Conservation (phyloP, 2,113 vertebrate genomes). For the Sakesphorus luctuosus region DNA sequence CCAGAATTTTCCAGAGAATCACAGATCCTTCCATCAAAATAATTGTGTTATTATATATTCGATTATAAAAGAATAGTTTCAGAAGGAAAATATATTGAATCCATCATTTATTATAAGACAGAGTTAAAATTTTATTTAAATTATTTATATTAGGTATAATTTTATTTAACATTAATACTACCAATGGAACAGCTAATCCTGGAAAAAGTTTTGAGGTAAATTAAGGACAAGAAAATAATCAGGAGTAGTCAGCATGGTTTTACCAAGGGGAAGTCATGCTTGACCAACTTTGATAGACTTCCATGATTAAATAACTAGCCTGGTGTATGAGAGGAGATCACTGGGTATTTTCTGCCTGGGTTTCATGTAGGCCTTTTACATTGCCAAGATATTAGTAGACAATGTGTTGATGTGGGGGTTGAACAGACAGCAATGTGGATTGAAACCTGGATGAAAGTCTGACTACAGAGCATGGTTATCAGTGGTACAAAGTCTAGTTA, state of each 20-base stretch:
- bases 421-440: background rate
- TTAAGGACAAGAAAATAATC: background rate
- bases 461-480: background rate
- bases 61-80: background rate
- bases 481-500: background rate
- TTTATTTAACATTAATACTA: background rate
- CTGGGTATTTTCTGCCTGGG: background rate
- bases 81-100: background rate
- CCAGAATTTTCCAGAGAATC: background rate
- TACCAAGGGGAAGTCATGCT: background rate
- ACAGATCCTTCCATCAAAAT: background rate
- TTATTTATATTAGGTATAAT: background rate
- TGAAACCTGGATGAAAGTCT: background rate
- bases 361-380: background rate
- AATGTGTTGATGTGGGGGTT: background rate
- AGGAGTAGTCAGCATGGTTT: background rate
- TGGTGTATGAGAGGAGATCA: background rate
- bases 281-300: background rate
- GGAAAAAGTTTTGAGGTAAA: background rate
- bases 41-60: background rate
- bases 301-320: fast-evolving
- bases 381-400: background rate
- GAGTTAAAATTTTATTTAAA: background rate
- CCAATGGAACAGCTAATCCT: background rate
- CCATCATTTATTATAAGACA: background rate